A percentile compares a stretch with the other conserved stretches of the same genome.
phyloP scores from a whole-genome alignment of 2,888 invertebrate species.

The Melanchra persicariae region DNA sequence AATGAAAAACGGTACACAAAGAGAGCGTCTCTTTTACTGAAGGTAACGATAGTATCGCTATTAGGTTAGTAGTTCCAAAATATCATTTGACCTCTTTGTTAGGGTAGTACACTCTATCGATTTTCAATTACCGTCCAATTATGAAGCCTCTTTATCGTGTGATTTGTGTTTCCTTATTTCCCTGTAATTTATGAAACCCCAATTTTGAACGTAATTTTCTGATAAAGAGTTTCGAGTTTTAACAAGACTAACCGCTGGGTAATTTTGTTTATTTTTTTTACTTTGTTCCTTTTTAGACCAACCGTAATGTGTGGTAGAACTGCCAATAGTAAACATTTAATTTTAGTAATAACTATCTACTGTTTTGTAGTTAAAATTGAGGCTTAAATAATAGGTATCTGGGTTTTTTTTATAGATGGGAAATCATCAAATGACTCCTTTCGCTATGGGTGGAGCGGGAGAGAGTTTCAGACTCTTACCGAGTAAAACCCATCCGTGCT shows the following conservation, averaged over 20 bases:
- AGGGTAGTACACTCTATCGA: slow-evolving; percentile 15
- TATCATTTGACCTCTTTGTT: not conserved
- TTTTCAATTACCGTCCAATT: slow-evolving; percentile 49
- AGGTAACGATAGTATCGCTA: not conserved
- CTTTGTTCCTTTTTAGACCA: not conserved
- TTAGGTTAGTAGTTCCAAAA: not conserved
- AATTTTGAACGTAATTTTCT: slow-evolving; percentile 45
- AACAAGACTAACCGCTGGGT: slow-evolving; percentile 5
- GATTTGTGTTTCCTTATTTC: slow-evolving; percentile 29
- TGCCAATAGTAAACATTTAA: too few species aligned
- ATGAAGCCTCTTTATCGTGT: slow-evolving; percentile 31
- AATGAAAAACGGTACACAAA: too few species aligned
- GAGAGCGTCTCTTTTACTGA: too few species aligned
- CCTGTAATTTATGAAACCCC: slow-evolving; percentile 33
- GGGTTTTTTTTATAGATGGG: too few species aligned
- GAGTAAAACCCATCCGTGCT: too few species aligned
- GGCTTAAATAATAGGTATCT: too few species aligned
- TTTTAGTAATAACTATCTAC: too few species aligned
- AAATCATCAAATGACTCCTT: too few species aligned
- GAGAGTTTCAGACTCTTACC: too few species aligned
- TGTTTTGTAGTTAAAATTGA: too few species aligned
- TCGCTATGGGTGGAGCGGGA: too few species aligned
- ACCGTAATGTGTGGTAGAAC: not conserved
- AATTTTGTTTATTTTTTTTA: slow-evolving; percentile 11
- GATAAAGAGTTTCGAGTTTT: slow-evolving; percentile 34